phyloP scores from a whole-genome alignment of 2,113 vertebrate genomes.

The Numenius arquata region DNA sequence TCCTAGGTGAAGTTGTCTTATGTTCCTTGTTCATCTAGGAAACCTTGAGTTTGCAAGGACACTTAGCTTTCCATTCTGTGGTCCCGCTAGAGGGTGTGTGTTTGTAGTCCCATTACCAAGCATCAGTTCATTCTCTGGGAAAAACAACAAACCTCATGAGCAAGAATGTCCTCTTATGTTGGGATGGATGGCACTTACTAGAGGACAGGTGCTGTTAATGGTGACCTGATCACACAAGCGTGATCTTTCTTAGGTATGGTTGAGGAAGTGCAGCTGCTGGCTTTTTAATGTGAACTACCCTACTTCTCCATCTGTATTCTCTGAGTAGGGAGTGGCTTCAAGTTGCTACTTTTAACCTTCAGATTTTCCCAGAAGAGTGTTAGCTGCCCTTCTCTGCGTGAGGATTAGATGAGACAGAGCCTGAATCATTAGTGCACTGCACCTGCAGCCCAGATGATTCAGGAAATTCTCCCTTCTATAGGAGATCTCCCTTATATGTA shows the following conservation, averaged over 20 bases:
- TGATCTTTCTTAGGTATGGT: rapidly evolving
- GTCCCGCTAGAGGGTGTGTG: background rate
- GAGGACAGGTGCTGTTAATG: background rate
- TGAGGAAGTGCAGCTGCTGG: background rate
- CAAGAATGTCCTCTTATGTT: rapidly evolving
- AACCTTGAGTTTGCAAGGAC: background rate
- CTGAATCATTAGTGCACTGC: rapidly evolving
- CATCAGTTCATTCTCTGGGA: background rate
- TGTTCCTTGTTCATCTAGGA: background rate
- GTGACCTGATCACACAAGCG: background rate
- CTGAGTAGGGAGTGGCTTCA: background rate
- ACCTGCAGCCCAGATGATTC: no score
- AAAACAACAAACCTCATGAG: background rate
- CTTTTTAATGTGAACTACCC: background rate
- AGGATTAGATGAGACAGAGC: background rate
- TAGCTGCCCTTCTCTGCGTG: rapidly evolving
- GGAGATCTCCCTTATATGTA: background rate
- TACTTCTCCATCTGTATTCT: background rate
- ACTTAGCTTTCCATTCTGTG: background rate
- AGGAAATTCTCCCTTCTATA: background rate
- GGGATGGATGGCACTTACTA: background rate
- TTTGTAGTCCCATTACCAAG: background rate
- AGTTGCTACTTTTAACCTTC: background rate
- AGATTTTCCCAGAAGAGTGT: background rate
- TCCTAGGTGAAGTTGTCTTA: background rate